These are phyloP conservation scores for Melanargia galathea DNA, from an alignment of 2,888 invertebrate genomes.

Conservation along the genomic window DNA sequence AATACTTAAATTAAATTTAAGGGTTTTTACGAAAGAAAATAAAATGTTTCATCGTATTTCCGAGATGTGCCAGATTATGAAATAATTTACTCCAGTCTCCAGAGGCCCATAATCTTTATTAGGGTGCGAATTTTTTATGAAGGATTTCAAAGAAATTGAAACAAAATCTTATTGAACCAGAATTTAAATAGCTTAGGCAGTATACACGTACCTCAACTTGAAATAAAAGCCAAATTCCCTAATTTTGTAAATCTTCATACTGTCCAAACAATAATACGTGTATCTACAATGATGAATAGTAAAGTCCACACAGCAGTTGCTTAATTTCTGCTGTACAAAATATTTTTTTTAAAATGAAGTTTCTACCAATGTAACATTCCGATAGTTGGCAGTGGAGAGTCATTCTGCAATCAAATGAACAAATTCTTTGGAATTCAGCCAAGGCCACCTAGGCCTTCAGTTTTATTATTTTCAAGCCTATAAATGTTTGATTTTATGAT, in stretches of 20 bases:
- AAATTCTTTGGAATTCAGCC: slow-evolving; percentile 27
- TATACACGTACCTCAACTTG: too few relatives aligned
- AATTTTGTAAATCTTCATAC: too few relatives aligned
- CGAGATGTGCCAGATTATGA: not conserved
- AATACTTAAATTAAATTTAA: slow-evolving; percentile 2
- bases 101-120: slow-evolving; percentile 6
- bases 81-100: slow-evolving; percentile 3
- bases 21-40: not conserved
- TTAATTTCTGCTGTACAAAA: slow-evolving; percentile 6
- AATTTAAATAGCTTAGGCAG: too few relatives aligned
- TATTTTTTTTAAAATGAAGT: slow-evolving; percentile 10
- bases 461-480: slow-evolving; percentile 17
- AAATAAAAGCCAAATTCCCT: too few relatives aligned
- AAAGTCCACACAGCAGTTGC: not conserved
- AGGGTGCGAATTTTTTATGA: slow-evolving; percentile 7
- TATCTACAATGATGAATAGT: not conserved
- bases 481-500: not conserved
- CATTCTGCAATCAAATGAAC: slow-evolving; percentile 29
- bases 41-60: slow-evolving; percentile 4
- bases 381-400: slow-evolving; percentile 23
- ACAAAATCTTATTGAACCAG: not conserved
- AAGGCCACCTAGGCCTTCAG: slow-evolving; percentile 20
- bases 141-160: slow-evolving; percentile 11
- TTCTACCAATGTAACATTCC: slow-evolving; percentile 16
- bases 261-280: too few relatives aligned